These are phyloP conservation scores for Lampropteryx suffumata DNA, from an alignment of 2,888 invertebrate genomes.

Conservation along the genomic window DNA sequence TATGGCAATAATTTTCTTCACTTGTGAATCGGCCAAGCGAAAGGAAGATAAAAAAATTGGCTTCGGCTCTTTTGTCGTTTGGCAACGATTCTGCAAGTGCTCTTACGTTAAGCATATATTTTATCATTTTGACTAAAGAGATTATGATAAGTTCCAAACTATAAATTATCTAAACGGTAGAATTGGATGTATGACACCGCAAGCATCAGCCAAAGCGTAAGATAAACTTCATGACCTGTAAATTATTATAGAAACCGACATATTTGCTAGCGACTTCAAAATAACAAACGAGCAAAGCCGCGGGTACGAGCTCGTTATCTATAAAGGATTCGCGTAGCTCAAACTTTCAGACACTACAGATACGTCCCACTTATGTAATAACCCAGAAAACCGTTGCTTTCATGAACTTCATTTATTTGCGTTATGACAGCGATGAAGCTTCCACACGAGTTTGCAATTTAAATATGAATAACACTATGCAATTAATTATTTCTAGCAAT, in stretches of 20 bases:
- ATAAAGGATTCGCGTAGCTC: neutral
- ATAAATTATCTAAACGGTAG: too few relatives aligned
- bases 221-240: too few relatives aligned
- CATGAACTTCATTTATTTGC: conserved; percentile 26
- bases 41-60: conserved; percentile 70
- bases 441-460: conserved; percentile 38
- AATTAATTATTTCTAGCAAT: conserved; percentile 51
- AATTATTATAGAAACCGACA: too few relatives aligned
- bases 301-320: neutral
- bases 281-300: too few relatives aligned
- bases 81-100: conserved; percentile 35
- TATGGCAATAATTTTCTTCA: conserved; percentile 66
- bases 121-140: too few relatives aligned
- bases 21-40: conserved; percentile 64
- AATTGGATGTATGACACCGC: too few relatives aligned
- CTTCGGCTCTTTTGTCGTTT: conserved; percentile 64
- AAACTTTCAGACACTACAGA: neutral
- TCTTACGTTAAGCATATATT: neutral
- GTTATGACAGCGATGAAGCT: conserved; percentile 36
- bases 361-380: conserved; percentile 7
- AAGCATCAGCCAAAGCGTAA: too few relatives aligned
- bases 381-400: conserved; percentile 18
- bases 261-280: too few relatives aligned
- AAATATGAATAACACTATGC: conserved; percentile 50
- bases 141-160: too few relatives aligned